Percentiles rank a stretch among this genome's conserved stretches.
Conservation (phyloP, 2,797 vertebrate genomes). For the Manis crassicaudata region DNA sequence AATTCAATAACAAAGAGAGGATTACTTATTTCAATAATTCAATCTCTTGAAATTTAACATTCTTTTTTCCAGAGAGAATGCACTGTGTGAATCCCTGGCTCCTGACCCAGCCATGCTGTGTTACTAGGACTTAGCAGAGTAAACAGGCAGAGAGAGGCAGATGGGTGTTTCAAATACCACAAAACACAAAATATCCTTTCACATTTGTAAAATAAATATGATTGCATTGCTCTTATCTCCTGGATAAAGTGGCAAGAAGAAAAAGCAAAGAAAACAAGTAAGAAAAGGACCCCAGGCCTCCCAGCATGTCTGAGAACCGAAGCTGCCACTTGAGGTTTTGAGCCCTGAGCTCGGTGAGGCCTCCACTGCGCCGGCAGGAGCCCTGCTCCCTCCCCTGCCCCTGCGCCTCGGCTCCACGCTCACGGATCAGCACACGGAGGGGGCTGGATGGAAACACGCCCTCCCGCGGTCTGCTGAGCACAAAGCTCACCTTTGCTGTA, state of each 20-base stretch:
- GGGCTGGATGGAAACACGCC: not conserved
- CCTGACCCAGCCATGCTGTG: conserved; percentile 21
- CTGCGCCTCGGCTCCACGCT: not conserved
- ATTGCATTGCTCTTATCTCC: conserved; percentile 52
- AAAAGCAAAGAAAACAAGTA: conserved; percentile 41
- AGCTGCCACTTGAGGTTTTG: not conserved
- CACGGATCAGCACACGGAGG: not conserved
- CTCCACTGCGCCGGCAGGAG: not conserved
- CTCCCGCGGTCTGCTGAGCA: not conserved
- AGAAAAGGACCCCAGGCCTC: not conserved
- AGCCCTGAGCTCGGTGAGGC: not conserved
- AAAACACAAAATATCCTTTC: conserved; percentile 71
- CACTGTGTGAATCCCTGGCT: not conserved
- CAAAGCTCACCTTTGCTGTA: conserved; percentile 19
- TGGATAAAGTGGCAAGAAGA: conserved; percentile 52
- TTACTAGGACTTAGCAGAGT: conserved; percentile 59
- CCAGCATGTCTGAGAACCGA: not conserved
- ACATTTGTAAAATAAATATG: conserved; percentile 74
- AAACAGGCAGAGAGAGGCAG: conserved; percentile 63
- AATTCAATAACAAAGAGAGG: conserved; percentile 59
- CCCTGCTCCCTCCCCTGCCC: not conserved
- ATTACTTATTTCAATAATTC: conserved; percentile 67
- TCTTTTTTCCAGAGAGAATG: conserved; percentile 43
- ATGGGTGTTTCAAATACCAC: conserved; percentile 65
- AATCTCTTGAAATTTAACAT: conserved; percentile 70